phyloP scores from a whole-genome alignment of 2,888 invertebrate species.

The Petrolisthes manimaculis region DNA sequence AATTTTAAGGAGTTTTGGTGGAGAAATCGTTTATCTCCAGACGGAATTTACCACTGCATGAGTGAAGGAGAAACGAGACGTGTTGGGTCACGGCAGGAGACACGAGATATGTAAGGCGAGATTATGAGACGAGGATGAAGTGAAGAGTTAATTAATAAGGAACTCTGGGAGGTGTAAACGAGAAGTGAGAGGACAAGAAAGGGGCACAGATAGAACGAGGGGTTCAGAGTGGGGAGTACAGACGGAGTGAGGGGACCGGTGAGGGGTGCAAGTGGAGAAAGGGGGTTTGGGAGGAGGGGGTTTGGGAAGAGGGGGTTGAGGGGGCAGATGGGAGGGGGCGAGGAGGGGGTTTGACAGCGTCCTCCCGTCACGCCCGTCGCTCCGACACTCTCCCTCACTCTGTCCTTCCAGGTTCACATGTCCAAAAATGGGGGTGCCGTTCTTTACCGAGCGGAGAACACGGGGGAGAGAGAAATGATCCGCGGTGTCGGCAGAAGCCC shows the following conservation, averaged over 20 bases:
- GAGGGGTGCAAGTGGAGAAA: not conserved
- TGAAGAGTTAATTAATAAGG: not conserved
- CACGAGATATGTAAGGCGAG: no score
- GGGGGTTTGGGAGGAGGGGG: slow-evolving; percentile 10
- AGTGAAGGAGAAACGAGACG: no score
- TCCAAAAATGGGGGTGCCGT: slow-evolving; percentile 40
- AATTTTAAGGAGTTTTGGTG: no score
- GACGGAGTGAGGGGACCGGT: not conserved
- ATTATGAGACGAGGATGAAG: not conserved
- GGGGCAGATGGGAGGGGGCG: not conserved
- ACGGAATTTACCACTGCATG: no score
- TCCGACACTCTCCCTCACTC: slow-evolving; percentile 40
- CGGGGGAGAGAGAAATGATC: slow-evolving; percentile 31
- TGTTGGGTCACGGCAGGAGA: no score
- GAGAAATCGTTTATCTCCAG: no score
- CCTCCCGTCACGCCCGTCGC: slow-evolving; percentile 20
- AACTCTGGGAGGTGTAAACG: not conserved
- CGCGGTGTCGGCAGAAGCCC: slow-evolving; percentile 21
- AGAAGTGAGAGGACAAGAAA: not conserved
- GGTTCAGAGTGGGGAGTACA: not conserved
- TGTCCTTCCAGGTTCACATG: slow-evolving; percentile 37
- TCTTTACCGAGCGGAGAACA: slow-evolving; percentile 40
- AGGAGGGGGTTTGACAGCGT: not conserved
- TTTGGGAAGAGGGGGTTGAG: not conserved
- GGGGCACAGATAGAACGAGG: not conserved